Evolutionary conservation across 1,140 invertebrate genomes (phyloP), one percentile per base, ranked within the genome.

Genomic region (Eupristina koningsbergeri): DNA sequence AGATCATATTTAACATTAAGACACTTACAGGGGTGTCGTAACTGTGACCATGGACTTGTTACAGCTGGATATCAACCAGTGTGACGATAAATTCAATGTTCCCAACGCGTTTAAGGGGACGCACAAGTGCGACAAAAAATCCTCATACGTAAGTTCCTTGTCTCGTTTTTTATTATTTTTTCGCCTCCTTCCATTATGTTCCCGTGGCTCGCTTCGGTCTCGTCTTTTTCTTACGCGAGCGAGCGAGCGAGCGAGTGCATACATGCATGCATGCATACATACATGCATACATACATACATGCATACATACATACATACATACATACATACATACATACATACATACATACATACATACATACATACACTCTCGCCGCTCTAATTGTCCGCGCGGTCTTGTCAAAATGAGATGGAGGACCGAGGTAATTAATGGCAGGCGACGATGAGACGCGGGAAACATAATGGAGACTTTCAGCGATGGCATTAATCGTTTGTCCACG

Each of bases 21-120:
- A 91, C 88, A 89, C 83, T 93, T 96, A 86, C 93, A 98, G 98
- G 91, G 98, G 98, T 88, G 96, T 97, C 83, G 97, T 99, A 19
- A 95, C 96, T 84, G 98, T 99, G 31, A 97, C 97, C 50, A 97
- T 99, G 95, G 95, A 97, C 89, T 93, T 99, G 86, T 90, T 96
- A 89, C 95, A 97, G 88, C 92, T 99, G 87, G 98, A 99, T 91
- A 96, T 99, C 36, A 98, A 98, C 91, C 98, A 99, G 92, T 99
- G 98, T 90, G 96, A 98, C 53, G 96, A 96, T 91, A 94, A 96
- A 90, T 98, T 96, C 91, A 96, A 96, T 88, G 94, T 95, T 39
- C 95, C 97, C 5, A 99, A 99, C 93, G 98, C 97, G 19, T 99
- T 98, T 92, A 98, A 99, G 92, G 95, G 96, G 86, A 98, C 98